Evolutionary conservation across 2,113 vertebrate genomes (phyloP), one percentile per base, ranked within the genome.

Genomic region (Platysteira castanea): DNA sequence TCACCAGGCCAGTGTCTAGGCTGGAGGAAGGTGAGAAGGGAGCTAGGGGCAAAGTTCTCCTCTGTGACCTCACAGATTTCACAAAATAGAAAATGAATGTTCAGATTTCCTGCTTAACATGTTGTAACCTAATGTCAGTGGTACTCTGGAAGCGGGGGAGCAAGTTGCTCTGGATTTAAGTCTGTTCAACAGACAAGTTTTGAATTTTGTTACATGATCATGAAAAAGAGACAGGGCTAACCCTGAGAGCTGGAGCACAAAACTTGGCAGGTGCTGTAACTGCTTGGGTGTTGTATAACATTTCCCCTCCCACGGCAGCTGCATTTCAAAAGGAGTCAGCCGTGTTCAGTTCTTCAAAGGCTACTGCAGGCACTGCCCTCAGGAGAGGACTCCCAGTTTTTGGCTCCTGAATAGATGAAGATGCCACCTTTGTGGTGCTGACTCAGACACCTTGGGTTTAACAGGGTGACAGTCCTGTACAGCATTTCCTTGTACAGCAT

Each of bases 301-400:
- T 54, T 49, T 44, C 50, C 47, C 39, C 69, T 94, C 74, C 80
- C 65, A 70, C 2, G 0, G 52, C 60, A 78, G 77, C 69, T 84
- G 64, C 3, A 7, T 92, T 96, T 97, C 80, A 74, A 89, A 95
- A 88, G 41, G 68, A 39, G 8, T 59, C 76, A 89, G 64, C 44
- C 5, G 1, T 78, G 35, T 85, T 89, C 60, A 59, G 52, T 70
- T 96, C 89, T 97, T 97, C 96, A 95, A 95, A 96, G 90, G n/a
- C 75, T 87, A 56, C 73, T 47, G 54, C 39, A 88, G 92, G 83
- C 52, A 86, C 71, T 93, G 82, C 94, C 88, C 71, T 86, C 24
- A 11, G 91, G 93, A 84, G 24, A 81, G 53, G 17, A 41, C 86
- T 95, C 76, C 22, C 30, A 17, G 3, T 35, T 87, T 92, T 90